Evolutionary conservation across 2,888 invertebrate species (phyloP).

Genomic region (Heliconius ismenius): DNA sequence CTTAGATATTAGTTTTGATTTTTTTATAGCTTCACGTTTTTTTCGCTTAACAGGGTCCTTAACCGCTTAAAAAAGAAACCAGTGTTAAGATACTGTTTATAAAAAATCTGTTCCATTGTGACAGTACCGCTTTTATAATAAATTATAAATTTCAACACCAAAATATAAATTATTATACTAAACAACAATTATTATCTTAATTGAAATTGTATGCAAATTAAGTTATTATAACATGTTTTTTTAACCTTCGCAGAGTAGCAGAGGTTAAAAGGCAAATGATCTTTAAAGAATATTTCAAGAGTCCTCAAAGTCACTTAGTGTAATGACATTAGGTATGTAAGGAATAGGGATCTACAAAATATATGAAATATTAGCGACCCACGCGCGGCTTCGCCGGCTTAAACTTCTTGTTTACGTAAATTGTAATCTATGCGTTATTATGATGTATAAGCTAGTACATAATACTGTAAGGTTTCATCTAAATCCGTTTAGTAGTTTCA

Average conservation of each 20-base stretch:
- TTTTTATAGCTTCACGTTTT: too few relatives aligned
- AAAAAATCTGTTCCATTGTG: background rate
- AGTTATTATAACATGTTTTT: slow-evolving; percentile 16
- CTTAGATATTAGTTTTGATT: too few relatives aligned
- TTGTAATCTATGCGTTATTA: too few relatives aligned
- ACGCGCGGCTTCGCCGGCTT: background rate
- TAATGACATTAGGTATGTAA: slow-evolving; percentile 8
- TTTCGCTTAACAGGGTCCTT: too few relatives aligned
- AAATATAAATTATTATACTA: background rate
- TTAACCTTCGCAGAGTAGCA: slow-evolving; percentile 12
- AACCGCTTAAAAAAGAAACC: background rate
- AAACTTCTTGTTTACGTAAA: background rate
- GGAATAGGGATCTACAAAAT: background rate
- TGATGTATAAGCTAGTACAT: too few relatives aligned
- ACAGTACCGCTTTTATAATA: background rate
- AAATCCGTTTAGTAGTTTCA: too few relatives aligned
- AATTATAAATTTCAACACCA: background rate
- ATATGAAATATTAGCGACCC: background rate
- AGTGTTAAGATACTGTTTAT: background rate
- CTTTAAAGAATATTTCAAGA: slow-evolving; percentile 5
- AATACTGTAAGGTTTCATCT: too few relatives aligned
- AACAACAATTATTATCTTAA: slow-evolving; percentile 15
- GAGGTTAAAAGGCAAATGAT: slow-evolving; percentile 24
- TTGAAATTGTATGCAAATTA: slow-evolving; percentile 21
- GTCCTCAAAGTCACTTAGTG: background rate